Percentiles rank a stretch among this genome's conserved stretches.
These are phyloP conservation scores for Rousettus madagascariensis DNA, from an alignment of 2,797 vertebrate genomes.

Conservation along the genomic window DNA sequence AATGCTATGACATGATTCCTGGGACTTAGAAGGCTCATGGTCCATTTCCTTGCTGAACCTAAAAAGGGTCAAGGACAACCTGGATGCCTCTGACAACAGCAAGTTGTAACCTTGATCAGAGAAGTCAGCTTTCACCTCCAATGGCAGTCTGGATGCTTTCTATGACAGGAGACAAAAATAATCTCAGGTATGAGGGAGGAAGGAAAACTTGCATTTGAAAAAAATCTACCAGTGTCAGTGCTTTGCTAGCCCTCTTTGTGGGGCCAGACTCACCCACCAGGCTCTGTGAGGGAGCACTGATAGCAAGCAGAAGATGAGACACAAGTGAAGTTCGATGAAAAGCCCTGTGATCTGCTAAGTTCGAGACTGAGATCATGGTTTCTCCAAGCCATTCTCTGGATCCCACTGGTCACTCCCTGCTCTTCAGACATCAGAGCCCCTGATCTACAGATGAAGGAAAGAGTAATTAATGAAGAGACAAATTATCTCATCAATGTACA, in stretches of 20 bases:
- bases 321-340: neutral
- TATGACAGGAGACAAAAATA: neutral
- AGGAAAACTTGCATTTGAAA: neutral
- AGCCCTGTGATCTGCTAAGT: neutral
- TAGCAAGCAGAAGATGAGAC: neutral
- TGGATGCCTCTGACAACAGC: neutral
- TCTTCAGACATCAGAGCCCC: neutral
- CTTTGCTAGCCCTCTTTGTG: neutral
- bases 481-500: neutral
- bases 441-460: neutral
- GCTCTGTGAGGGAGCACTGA: neutral
- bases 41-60: neutral
- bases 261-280: neutral
- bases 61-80: neutral
- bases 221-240: neutral
- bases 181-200: neutral
- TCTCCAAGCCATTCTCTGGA: neutral
- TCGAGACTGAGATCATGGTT: neutral
- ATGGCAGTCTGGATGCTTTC: neutral
- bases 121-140: neutral
- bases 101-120: neutral
- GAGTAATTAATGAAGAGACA: neutral
- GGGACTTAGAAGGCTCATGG: neutral
- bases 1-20: neutral
- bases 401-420: neutral